Conservation (phyloP, 1,140 invertebrate species). For the Drosophila gunungcola region DNA sequence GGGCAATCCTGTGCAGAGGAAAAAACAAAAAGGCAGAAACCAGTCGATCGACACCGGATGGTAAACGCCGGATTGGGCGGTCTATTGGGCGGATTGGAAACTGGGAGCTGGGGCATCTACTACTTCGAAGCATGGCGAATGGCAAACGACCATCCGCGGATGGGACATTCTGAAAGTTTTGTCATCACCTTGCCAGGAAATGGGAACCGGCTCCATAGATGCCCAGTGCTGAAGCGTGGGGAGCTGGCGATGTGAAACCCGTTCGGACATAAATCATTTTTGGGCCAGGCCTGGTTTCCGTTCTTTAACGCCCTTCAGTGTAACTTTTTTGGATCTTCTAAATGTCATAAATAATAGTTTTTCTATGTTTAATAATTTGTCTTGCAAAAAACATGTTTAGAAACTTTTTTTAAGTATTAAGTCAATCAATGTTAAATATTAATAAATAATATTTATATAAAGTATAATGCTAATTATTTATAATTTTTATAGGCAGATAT, state of each 20-base stretch:
- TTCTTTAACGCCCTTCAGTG: not conserved
- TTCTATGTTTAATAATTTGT: too few species aligned
- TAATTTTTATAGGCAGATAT: too few species aligned
- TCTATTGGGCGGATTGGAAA: constrained; percentile 46
- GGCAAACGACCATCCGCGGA: constrained; percentile 22
- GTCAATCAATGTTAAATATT: too few species aligned
- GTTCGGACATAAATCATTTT: constrained; percentile 57
- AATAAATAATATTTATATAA: too few species aligned
- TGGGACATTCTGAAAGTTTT: constrained; percentile 67
- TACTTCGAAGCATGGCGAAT: not conserved
- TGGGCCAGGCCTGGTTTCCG: constrained; percentile 31
- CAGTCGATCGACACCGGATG: constrained; percentile 75
- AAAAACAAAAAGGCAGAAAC: constrained; percentile 38
- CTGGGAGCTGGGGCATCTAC: constrained; percentile 1
- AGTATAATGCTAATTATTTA: too few species aligned
- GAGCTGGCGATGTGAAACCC: constrained; percentile 27
- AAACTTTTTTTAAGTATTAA: too few species aligned
- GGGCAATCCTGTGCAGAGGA: constrained; percentile 57
- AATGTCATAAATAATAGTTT: too few species aligned
- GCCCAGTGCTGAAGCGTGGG: constrained; percentile 33
- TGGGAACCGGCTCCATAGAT: constrained; percentile 72
- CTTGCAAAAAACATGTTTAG: too few species aligned
- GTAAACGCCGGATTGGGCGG: constrained; percentile 70
- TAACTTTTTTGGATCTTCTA: too few species aligned
- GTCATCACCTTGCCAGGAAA: constrained; percentile 77